These are phyloP conservation scores for Ormia ochracea DNA, from an alignment of 2,888 invertebrate genomes.

Conservation along the genomic window DNA sequence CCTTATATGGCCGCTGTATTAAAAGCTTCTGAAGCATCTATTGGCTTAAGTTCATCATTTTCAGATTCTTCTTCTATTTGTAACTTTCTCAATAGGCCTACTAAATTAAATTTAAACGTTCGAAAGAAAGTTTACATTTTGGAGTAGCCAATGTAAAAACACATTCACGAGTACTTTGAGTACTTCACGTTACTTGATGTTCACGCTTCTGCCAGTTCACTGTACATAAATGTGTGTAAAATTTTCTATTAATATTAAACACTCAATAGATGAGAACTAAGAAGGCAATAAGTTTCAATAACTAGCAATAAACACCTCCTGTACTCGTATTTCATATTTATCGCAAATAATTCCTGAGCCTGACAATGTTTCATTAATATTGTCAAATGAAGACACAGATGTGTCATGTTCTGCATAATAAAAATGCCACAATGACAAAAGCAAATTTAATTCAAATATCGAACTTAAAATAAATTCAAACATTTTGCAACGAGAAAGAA, in stretches of 20 bases:
- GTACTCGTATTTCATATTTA: neutral
- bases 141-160: too few relatives aligned
- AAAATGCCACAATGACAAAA: constrained; percentile 6
- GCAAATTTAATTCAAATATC: neutral
- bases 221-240: too few relatives aligned
- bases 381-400: constrained; percentile 16
- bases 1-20: too few relatives aligned
- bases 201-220: neutral
- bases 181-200: neutral
- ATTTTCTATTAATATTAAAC: neutral
- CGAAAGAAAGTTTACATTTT: too few relatives aligned
- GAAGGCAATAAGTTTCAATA: neutral
- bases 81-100: too few relatives aligned
- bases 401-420: constrained; percentile 17
- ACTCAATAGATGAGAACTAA: neutral
- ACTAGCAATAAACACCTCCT: neutral
- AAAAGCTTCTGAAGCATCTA: too few relatives aligned
- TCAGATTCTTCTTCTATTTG: too few relatives aligned
- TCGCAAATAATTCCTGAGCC: neutral
- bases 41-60: too few relatives aligned
- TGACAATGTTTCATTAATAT: constrained; percentile 1
- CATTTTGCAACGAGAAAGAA: neutral
- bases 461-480: neutral
- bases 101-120: too few relatives aligned
- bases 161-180: too few relatives aligned